Base-by-base conservation (phyloP, 1,140 invertebrate species). In the Metaphire vulgaris region DNA sequence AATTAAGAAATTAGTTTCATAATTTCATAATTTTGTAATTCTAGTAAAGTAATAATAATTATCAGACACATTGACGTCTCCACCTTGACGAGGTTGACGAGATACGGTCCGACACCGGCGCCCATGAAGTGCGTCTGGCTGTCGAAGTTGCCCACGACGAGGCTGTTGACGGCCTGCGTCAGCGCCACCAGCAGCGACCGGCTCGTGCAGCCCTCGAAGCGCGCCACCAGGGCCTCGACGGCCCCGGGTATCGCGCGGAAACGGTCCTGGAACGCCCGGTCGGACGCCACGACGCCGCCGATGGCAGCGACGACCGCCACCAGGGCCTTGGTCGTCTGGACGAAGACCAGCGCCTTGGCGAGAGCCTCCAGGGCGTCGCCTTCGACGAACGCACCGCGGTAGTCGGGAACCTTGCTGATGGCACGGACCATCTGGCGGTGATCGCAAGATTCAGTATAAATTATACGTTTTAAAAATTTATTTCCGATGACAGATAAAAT, bases 301-400 rank as follows among this genome's bases (percentile, higher is more conserved):
- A 86, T 33, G 29, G 80, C 79, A 33, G 85, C 79, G 0, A 84
- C 77, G 16, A 78, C 80, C 32, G 81, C 80, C 21, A 82, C 81
- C 12, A 84, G 74, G 14, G 84, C 81, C 74, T 84, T 82, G 16
- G 79, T 73, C n/a, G 84, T 81, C 29, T 80, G 76, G 30, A 80
- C 33, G 12, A 78, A 80, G 74, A 83, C 80, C 32, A 84, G 79
- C 21, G 83, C 82, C 72, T 82, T 81, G 26, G 83, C 78, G 73
- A 84, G 74, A 74, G 78, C n/a, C 74, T 74, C 56, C 15, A 80
- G 65, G 2, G 79, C 78, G 12, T 69, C 65, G 56, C 33, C 29
- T 16, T 78, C 74, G 28, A 79, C 56, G 26, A 77, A 81, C 72
- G 76, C 79, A 1, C 82, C 81, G 69, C 81, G 79, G 72, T 81